Evolutionary conservation across 2,797 vertebrate genomes (phyloP), one percentile per base, ranked within the genome.

Genomic region (Hippocampus kuda): DNA sequence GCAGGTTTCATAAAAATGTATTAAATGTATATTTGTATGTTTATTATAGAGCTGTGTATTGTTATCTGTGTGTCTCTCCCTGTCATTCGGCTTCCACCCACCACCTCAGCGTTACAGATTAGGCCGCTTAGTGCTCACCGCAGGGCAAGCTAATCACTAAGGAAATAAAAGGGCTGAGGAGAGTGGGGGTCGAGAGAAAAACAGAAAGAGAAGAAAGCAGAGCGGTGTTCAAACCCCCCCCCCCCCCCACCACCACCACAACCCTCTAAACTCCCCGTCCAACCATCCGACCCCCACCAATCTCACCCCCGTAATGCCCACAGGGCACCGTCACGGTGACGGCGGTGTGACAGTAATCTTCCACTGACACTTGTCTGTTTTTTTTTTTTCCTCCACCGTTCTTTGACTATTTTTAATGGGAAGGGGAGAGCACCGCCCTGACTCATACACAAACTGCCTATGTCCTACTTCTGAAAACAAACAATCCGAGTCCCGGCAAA

Each of bases 321-420:
- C 79, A 67, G 87, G 88, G 84, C 84, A 86, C 72, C 78, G 77
- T 86, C 81, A 85, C 78, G 76, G 85, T 90, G 84, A 88, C 85
- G 84, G 81, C 70, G 9, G 76, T 84, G 74, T 90, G 90, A 91
- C 89, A 89, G 86, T 90, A 91, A 91, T 91, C 89, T 91, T 86
- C 75, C 81, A 75, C 77, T 86, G 88, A 90, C 87, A 86, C 79
- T 83, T 83, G 72, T 72, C 72, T 75, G 67, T 68, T 79, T 79
- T 77, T 78, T 49, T 18, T 16, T 49, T 18, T 16, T 16, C 15
- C 5, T 18, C 16, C 15, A 16, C 69, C 41, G 70, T 68, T 69
- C 46, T 69, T 66, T 68, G 71, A 68, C 70, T 48, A 66, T 74
- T 68, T 75, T 72, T 73, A 69, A 72, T 66, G 53, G 70, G 26